A percentile compares a stretch with the other conserved stretches of the same genome.
phyloP scores from a whole-genome alignment of 2,888 invertebrate genomes.

The Rhabditoides inermis region DNA sequence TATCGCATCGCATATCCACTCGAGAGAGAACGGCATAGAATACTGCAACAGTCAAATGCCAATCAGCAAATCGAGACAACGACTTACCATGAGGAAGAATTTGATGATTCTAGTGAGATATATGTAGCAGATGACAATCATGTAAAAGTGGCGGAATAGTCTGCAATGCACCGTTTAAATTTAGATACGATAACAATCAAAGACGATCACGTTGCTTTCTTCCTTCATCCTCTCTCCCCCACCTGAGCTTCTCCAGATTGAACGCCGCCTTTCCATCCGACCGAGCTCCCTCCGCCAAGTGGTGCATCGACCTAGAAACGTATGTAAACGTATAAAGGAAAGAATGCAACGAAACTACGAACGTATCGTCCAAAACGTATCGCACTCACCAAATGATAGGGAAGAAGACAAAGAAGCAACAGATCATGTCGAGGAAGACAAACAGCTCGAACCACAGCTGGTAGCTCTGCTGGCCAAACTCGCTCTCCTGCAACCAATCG shows the following conservation, averaged over 20 bases:
- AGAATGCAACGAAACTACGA: conserved; percentile 1
- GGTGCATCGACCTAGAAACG: conserved; percentile 75
- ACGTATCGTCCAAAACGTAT: neutral
- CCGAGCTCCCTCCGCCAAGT: conserved; percentile 84
- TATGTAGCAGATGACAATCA: conserved; percentile 89
- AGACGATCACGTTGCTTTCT: too few relatives aligned
- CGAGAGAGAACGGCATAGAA: conserved; percentile 90
- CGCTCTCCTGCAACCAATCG: conserved; percentile 80
- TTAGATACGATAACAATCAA: too few relatives aligned
- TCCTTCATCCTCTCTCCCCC: too few relatives aligned
- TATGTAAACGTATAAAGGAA: neutral
- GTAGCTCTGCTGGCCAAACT: conserved; percentile 70
- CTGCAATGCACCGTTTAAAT: too few relatives aligned
- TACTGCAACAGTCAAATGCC: conserved; percentile 60
- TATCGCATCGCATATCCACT: conserved; percentile 92
- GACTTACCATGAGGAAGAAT: conserved; percentile 72
- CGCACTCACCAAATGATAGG: conserved; percentile 80
- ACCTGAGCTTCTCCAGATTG: conserved; percentile 76
- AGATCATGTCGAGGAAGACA: conserved; percentile 82
- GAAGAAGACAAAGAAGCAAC: conserved; percentile 89
- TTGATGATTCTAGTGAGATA: conserved; percentile 94
- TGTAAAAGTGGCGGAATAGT: conserved; percentile 86
- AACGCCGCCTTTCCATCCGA: conserved; percentile 94
- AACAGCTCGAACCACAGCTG: conserved; percentile 59
- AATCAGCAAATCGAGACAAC: conserved; percentile 1